Evolutionary conservation across 2,797 vertebrate species (phyloP).

Genomic region (Pyrocephalus nanus): DNA sequence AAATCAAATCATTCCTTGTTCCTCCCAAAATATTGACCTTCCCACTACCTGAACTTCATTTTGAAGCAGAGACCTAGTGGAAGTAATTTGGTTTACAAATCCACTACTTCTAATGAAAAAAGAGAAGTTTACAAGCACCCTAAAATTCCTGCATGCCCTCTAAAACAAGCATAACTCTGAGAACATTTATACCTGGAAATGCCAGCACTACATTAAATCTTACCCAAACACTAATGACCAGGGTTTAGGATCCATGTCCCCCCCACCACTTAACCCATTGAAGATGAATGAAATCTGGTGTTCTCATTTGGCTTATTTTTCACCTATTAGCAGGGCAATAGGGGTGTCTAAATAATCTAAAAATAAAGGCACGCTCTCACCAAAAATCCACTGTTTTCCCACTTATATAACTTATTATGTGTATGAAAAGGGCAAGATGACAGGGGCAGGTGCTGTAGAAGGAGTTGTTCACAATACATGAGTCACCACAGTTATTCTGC

Average conservation of each 20-base stretch:
- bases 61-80: neutral
- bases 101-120: neutral
- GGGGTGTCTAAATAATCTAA: neutral
- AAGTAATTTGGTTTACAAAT: neutral
- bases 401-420: neutral
- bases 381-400: neutral
- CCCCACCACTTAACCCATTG: neutral
- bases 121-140: neutral
- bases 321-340: neutral
- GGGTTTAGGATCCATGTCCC: neutral
- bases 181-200: neutral
- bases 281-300: neutral
- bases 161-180: neutral
- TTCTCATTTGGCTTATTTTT: neutral
- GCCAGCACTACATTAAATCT: neutral
- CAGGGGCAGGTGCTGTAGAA: neutral
- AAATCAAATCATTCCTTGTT: neutral
- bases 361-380: neutral
- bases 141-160: neutral
- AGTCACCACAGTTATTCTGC: constrained; percentile 37
- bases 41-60: neutral
- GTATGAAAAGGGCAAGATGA: neutral
- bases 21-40: neutral
- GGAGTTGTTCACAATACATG: neutral
- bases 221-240: neutral